Conservation (phyloP, 2,888 invertebrate genomes). For the Tenthredo amoena region DNA sequence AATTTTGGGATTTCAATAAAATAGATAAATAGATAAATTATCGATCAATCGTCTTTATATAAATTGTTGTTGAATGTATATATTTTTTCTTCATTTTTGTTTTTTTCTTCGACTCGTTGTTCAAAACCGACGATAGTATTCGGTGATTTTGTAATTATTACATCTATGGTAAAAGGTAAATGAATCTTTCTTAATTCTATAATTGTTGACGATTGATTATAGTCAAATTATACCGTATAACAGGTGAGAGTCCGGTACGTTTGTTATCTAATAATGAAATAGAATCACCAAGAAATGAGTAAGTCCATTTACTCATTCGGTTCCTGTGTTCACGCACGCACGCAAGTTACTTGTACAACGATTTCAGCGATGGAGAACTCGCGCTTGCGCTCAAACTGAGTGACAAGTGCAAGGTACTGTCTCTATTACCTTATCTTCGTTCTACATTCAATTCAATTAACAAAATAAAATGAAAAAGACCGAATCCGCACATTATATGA, state of each 20-base stretch:
- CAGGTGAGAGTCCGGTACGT: not conserved
- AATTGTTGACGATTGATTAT: not conserved
- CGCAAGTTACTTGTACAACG: conserved; percentile 74
- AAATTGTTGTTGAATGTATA: too few species aligned
- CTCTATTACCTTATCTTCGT: conserved; percentile 61
- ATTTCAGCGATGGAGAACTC: conserved; percentile 80
- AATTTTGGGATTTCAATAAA: too few species aligned
- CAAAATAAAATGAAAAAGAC: not conserved
- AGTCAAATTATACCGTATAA: not conserved
- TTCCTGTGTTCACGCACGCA: conserved; percentile 81
- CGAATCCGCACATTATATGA: not conserved
- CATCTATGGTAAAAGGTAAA: too few species aligned
- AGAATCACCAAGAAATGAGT: not conserved
- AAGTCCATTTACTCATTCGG: conserved; percentile 57
- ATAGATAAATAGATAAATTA: too few species aligned
- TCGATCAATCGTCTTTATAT: not conserved
- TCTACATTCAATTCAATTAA: not conserved
- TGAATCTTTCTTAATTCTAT: too few species aligned
- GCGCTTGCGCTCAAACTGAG: conserved; percentile 90
- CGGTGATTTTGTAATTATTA: too few species aligned
- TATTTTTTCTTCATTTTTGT: too few species aligned
- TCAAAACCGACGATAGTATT: too few species aligned
- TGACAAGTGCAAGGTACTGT: conserved; percentile 91
- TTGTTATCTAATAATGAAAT: not conserved
- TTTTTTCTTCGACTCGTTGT: too few species aligned